Base-by-base conservation (phyloP, 2,888 invertebrate genomes). In the Phasia obesa region DNA sequence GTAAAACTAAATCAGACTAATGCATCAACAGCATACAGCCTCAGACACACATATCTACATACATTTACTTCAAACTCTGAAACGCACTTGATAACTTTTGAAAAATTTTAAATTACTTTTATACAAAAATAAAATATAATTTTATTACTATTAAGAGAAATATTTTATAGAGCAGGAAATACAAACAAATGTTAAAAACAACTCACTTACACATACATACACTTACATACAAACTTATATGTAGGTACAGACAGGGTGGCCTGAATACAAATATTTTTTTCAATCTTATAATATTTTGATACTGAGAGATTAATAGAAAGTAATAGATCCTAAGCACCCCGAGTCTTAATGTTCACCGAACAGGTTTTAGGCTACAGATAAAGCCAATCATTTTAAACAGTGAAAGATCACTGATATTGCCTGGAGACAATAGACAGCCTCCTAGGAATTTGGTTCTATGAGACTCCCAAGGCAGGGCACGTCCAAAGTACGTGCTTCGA, bases 71-170 rank as follows among this genome's bases (percentile, higher is more conserved):
- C n/a, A 35, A 35, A 44, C 17, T n/a, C 55, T 11, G 17, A 7
- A 25, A 9, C 15, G 11, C 17, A 35, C 11, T 35, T 35, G 3
- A 44, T 31, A 57, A 35, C 0, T 17, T 55, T 42, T 73, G 49
- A 25, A 44, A 2, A 31, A 31, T 55, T 55, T 6, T 35, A 49
- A 57, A 59, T 77, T 44, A 21, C 15, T 62, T 62, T 38, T 62
- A 31, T 19, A 62, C 25, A 51, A 44, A 75, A 49, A 57, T n/a
- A 35, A 25, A 65, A 57, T n/a, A 49, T 65, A 49, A 57, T 49
- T 57, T 44, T 65, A 65, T 49, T 57, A 47, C 35, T 15, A 59
- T 59, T 57, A 59, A 57, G 17, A 44, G 42, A 55, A 44, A 55
- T 55, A 19, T 27, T 27, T 21, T 15, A 19, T 17, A 19, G 62